Percentiles rank a stretch among this genome's conserved stretches.
Evolutionary conservation across 2,888 invertebrate species (phyloP).

Genomic region (Deroplatys truncata): DNA sequence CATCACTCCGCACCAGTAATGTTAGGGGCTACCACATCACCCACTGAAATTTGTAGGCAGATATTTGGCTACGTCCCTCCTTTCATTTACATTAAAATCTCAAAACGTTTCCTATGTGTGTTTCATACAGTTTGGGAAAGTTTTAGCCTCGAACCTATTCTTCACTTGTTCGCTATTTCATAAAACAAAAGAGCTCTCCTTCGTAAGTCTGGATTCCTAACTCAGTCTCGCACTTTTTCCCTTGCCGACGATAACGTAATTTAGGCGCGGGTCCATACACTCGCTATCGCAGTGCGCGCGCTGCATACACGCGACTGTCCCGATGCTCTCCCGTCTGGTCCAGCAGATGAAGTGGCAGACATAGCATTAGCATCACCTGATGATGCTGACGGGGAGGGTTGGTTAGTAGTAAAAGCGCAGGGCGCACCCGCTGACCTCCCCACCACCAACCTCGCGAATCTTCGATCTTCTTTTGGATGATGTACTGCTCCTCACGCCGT

Average conservation of each 20-base stretch:
- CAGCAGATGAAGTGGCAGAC: neutral
- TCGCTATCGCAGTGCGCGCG: neutral
- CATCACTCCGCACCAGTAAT: no score
- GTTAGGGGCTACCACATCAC: neutral
- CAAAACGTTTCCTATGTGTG: neutral
- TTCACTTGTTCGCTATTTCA: no score
- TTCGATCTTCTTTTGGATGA: neutral
- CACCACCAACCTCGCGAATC: neutral
- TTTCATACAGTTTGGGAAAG: neutral
- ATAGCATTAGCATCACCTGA: neutral
- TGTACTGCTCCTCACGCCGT: neutral
- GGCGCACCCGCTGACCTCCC: neutral
- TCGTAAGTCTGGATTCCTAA: no score
- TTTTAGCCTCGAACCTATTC: neutral
- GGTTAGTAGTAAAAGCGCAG: neutral
- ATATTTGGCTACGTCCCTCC: neutral
- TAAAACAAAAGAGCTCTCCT: neutral
- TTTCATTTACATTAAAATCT: neutral
- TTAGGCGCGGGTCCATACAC: neutral
- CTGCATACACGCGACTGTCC: neutral
- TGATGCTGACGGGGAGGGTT: neutral
- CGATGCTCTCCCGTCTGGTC: neutral
- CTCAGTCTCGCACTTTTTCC: no score
- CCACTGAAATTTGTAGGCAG: neutral
- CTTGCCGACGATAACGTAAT: neutral